phyloP scores from a whole-genome alignment of 2,797 vertebrate species.

The Paramormyrops hopkinsi region DNA sequence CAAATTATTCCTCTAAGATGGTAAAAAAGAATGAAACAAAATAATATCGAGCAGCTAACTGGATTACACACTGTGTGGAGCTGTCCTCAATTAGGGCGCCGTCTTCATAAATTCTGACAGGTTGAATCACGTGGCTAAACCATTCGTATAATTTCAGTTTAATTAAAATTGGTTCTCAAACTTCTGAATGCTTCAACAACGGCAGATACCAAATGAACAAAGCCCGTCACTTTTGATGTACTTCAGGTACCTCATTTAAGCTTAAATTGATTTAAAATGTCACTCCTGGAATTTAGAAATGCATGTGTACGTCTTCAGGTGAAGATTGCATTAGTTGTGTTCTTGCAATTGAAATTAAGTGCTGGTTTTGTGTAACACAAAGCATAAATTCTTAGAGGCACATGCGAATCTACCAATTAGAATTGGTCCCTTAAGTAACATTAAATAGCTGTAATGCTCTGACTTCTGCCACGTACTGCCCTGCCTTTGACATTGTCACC shows the following conservation, averaged over 20 bases:
- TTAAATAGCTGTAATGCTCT: not conserved
- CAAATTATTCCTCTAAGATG: slow-evolving; percentile 13
- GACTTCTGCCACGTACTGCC: not conserved
- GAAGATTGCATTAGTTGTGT: not conserved
- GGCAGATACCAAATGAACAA: not conserved
- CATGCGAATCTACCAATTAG: not conserved
- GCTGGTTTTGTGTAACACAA: not conserved
- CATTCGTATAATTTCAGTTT: slow-evolving; percentile 8
- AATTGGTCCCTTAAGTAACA: not conserved
- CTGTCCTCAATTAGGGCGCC: not conserved
- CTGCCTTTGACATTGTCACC: not conserved
- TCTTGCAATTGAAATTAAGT: not conserved
- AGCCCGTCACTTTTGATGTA: not conserved
- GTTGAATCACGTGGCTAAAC: not conserved
- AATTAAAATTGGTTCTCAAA: not conserved
- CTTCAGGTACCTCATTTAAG: not conserved
- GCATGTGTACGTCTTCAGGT: not conserved
- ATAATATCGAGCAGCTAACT: not conserved
- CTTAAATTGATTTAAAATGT: not conserved
- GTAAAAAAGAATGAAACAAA: not conserved
- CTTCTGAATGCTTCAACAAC: not conserved
- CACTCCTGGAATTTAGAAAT: not conserved
- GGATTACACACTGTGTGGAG: slow-evolving; percentile 9
- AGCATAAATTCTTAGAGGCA: not conserved
- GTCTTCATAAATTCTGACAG: not conserved